Evolutionary conservation across 2,888 invertebrate genomes (phyloP).

Genomic region (Melanophora roralis): DNA sequence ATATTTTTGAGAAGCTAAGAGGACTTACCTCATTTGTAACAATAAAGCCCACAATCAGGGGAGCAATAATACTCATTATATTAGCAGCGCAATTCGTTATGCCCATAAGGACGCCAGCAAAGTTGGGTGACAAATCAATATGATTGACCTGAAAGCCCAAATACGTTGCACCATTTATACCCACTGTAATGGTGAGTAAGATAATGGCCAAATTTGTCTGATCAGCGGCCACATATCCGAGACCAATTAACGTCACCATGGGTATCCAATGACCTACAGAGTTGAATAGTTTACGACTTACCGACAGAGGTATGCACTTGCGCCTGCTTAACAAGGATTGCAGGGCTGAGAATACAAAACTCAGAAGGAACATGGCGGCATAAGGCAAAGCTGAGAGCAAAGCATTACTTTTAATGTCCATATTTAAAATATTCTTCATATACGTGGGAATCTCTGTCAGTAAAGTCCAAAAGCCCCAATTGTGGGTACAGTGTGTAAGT

Average conservation of each 20-base stretch:
- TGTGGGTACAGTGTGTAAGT: constrained; percentile 84
- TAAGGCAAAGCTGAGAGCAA: constrained; percentile 85
- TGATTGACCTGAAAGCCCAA: constrained; percentile 89
- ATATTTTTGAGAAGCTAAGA: not conserved
- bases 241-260: constrained; percentile 81
- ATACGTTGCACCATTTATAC: constrained; percentile 85
- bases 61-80: constrained; percentile 87
- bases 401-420: constrained; percentile 85
- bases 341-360: constrained; percentile 83
- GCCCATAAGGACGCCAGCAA: constrained; percentile 89
- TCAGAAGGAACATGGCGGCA: constrained; percentile 84
- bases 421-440: constrained; percentile 84
- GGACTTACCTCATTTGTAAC: constrained; percentile 82
- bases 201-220: constrained; percentile 79
- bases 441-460: constrained; percentile 89
- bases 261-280: constrained; percentile 83
- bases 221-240: constrained; percentile 79
- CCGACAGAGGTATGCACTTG: constrained; percentile 70
- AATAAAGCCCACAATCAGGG: constrained; percentile 84
- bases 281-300: constrained; percentile 79
- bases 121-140: constrained; percentile 90
- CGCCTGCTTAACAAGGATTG: constrained; percentile 79
- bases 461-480: constrained; percentile 90
- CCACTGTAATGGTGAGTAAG: constrained; percentile 84
- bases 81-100: constrained; percentile 89